Evolutionary conservation across 2,113 vertebrate genomes (phyloP), one percentile per base, ranked within the genome.

Genomic region (Chaenogobius annularis): DNA sequence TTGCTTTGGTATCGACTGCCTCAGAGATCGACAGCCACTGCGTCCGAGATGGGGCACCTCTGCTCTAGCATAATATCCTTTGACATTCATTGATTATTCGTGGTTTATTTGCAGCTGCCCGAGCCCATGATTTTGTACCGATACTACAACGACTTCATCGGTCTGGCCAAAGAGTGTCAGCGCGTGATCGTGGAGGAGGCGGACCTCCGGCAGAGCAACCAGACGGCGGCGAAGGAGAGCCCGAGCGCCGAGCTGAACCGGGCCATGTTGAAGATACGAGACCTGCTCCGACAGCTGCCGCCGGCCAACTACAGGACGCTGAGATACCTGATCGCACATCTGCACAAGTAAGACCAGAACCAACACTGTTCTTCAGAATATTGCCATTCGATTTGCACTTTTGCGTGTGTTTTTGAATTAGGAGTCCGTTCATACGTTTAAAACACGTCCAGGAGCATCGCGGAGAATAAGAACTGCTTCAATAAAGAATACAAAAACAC

Each of bases 111-210:
- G 37, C 85, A 99, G 98, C 93, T 99, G 31, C 98, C 97, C 0
- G 98, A 99, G 84, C 97, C 98, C 1, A 81, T 99, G 92, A 95
- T 99, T 87, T 91, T 94, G 70, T 97, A 96, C 91, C 95, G 95
- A 20, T 93, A 95, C 85, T 99, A 99, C 92, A 97, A 96, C 37
- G 95, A 99, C 80, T 91, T 98, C 78, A 97, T 98, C 70, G 96
- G 97, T 75, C 89, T 99, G 88, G 94, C 95, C 77, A 97, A 98
- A 90, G 96, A 98, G 86, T 95, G 95, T 69, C 95, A 96, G 78
- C 90, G 87, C 5, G 62, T 92, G 71, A 79, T 87, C 15, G 94
- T 89, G 70, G 95, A 96, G 47, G 95, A 98, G 15, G 68, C 91
- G 3, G 95, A 95, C 9, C 79, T 84, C 22, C 88, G 90, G 71